These are phyloP conservation scores for Botia kubotai DNA, from an alignment of 2,797 vertebrate genomes.

Conservation along the genomic window DNA sequence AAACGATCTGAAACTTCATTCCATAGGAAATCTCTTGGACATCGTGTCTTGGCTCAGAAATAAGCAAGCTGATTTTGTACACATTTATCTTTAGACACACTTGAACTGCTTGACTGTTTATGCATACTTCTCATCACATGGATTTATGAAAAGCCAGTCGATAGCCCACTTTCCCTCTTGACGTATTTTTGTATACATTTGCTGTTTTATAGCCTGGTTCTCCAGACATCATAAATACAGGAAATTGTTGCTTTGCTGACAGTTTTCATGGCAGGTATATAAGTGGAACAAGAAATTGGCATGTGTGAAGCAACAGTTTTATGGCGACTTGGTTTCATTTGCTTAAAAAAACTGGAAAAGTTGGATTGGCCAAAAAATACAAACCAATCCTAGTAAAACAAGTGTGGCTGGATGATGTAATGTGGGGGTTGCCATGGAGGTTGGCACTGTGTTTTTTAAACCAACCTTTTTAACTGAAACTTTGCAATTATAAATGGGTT, in stretches of 20 bases:
- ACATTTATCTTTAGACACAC: background rate
- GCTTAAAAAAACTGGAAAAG: background rate
- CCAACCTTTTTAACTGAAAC: background rate
- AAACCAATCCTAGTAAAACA: background rate
- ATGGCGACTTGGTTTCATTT: background rate
- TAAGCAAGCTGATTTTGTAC: background rate
- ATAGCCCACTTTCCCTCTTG: background rate
- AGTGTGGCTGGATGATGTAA: background rate
- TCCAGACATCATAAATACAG: background rate
- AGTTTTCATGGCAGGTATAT: background rate
- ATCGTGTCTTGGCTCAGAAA: no score
- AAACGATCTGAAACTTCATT: no score
- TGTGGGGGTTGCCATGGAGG: background rate
- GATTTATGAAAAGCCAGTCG: background rate
- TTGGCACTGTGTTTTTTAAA: background rate
- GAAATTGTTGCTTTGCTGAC: background rate
- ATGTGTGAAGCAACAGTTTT: constrained; percentile 1
- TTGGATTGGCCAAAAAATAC: background rate
- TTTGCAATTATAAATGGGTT: background rate
- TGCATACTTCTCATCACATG: background rate
- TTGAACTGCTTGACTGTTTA: background rate
- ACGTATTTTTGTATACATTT: background rate
- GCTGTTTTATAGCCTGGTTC: background rate
- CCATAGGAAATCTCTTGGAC: no score
- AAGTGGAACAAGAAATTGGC: constrained; percentile 11